phyloP scores from a whole-genome alignment of 2,888 invertebrate species.

The Deladenus siricidicola region DNA sequence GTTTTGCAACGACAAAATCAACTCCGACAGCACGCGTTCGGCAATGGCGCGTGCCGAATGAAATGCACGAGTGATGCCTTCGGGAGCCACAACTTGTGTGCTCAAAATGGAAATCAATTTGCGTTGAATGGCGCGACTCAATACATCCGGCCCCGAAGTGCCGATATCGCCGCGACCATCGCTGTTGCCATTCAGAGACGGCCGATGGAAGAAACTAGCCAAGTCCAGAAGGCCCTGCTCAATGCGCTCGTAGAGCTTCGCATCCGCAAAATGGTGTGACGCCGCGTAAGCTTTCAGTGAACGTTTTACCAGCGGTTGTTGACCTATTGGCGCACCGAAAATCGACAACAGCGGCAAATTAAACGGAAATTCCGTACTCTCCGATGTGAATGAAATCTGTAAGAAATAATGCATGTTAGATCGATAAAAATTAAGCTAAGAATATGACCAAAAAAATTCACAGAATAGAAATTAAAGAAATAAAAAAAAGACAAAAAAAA shows the following conservation, averaged over 20 bases:
- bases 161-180: not conserved
- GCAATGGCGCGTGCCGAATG: slow-evolving; percentile 79
- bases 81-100: slow-evolving; percentile 82
- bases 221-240: slow-evolving; percentile 10
- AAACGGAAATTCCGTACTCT: slow-evolving; percentile 11
- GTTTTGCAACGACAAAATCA: slow-evolving; percentile 88
- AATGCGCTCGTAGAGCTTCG: not conserved
- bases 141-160: slow-evolving; percentile 9
- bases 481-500: too few relatives aligned
- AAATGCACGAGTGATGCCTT: slow-evolving; percentile 59
- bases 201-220: slow-evolving; percentile 9
- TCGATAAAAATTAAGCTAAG: too few relatives aligned
- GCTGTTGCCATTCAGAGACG: slow-evolving; percentile 34
- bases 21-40: slow-evolving; percentile 64
- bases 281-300: not conserved
- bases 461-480: too few relatives aligned
- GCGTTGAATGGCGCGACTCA: slow-evolving; percentile 77
- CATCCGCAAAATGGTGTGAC: not conserved
- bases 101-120: slow-evolving; percentile 85
- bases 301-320: not conserved
- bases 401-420: too few relatives aligned
- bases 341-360: slow-evolving; percentile 15
- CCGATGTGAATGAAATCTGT: not conserved
- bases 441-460: too few relatives aligned
- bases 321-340: slow-evolving; percentile 6